Base-by-base conservation (phyloP, 2,113 vertebrate species). In the Mirza zaza region DNA sequence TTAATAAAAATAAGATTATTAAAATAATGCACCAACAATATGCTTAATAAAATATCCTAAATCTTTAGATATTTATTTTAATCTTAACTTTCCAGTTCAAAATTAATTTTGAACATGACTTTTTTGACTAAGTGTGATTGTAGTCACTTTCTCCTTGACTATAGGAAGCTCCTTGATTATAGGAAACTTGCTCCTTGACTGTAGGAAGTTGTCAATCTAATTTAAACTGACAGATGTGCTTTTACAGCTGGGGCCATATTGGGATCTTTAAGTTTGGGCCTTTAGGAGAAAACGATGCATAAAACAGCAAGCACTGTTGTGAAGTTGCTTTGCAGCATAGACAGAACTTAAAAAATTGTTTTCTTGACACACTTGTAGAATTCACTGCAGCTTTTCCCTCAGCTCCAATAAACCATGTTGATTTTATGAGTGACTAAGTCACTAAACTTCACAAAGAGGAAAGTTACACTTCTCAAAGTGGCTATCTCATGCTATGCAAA, bases 131-230 rank as follows among this genome's bases (percentile, higher is more conserved):
- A 93, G 94, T 95, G 73, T 87, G 83, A 76, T 93, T 82, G 87
- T 25, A 82, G 73, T 95, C 93, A 98, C 95, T 98, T 97, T 81
- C 70, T 97, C 92, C 96, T 88, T 88, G 91, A 87, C 96, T 92
- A 61, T 97, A 97, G 96, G 97, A 98, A 98, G 90, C 45, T 45
- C 45, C 45, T 45, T 45, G 45, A 45, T 45, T 45, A 45, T 45
- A 45, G 45, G 96, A 97, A 98, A 98, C 95, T 98, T 97, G 83
- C 70, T 97, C 93, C 96, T 88, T 88, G 91, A 87, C 96, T 92
- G 59, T 97, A 97, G 96, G 97, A 98, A 98, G 90, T 97, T 97
- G 98, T 98, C 98, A 94, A 90, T 98, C 96, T 97, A 97, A 93
- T 97, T 97, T 95, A 95, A 98, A 91, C 67, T 86, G 87, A 89